These are phyloP conservation scores for Potamarius usumacintae DNA, from an alignment of 2,113 vertebrate genomes.

Conservation along the genomic window DNA sequence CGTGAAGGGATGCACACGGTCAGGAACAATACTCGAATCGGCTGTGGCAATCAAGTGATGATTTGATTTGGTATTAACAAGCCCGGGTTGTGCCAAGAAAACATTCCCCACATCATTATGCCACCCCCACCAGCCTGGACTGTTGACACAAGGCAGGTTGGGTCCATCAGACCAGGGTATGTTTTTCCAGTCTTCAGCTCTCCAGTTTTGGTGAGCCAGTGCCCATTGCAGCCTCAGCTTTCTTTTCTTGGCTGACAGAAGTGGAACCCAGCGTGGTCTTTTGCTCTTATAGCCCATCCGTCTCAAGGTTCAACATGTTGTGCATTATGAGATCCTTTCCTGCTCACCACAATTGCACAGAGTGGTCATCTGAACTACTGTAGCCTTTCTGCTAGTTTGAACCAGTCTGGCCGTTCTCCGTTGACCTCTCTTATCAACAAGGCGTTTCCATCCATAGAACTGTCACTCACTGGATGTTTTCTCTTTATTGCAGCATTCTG, in stretches of 20 bases:
- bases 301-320: not conserved
- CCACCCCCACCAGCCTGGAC: too few relatives aligned
- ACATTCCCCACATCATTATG: too few relatives aligned
- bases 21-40: not conserved
- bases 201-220: not conserved
- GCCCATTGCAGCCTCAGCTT: not conserved
- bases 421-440: not conserved
- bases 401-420: not conserved
- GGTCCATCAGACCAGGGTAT: too few relatives aligned
- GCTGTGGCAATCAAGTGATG: not conserved
- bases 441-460: not conserved
- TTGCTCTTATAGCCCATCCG: not conserved
- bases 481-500: not conserved
- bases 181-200: not conserved
- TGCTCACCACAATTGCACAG: not conserved
- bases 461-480: not conserved
- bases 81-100: too few relatives aligned
- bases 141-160: too few relatives aligned
- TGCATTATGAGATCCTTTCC: not conserved
- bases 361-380: not conserved
- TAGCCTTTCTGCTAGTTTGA: not conserved
- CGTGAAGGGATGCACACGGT: not conserved
- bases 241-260: not conserved
- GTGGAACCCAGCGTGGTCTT: not conserved
- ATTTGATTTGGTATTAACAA: not conserved